These are phyloP conservation scores for Hycleus phaleratus DNA, from an alignment of 1,140 invertebrate genomes.

Conservation along the genomic window DNA sequence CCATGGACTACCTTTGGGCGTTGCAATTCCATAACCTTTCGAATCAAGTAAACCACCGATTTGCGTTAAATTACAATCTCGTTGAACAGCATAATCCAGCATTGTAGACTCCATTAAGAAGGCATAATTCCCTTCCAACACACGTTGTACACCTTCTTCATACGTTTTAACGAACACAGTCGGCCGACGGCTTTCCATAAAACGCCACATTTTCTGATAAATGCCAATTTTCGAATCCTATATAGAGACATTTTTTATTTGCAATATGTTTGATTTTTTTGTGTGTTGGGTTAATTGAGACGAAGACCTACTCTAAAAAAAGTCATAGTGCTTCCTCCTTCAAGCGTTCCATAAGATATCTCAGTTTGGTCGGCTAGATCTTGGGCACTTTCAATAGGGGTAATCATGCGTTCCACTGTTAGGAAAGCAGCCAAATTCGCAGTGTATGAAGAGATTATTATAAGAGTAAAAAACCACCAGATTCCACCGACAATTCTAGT, in stretches of 20 bases:
- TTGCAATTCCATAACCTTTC: conserved; percentile 74
- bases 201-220: conserved; percentile 83
- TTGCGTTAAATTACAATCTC: conserved; percentile 90
- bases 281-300: not conserved
- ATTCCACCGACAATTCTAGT: conserved; percentile 69
- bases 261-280: too few species aligned
- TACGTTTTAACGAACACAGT: conserved; percentile 66
- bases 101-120: conserved; percentile 94
- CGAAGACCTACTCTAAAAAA: conserved; percentile 69
- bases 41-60: conserved; percentile 76
- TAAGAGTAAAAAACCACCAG: conserved; percentile 88
- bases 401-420: conserved; percentile 78
- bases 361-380: conserved; percentile 77
- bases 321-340: conserved; percentile 71
- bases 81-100: conserved; percentile 80
- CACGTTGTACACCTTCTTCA: conserved; percentile 70
- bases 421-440: conserved; percentile 83
- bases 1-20: conserved; percentile 87
- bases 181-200: conserved; percentile 68
- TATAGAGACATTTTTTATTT: not conserved
- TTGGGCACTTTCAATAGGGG: conserved; percentile 77
- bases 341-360: conserved; percentile 73
- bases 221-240: conserved; percentile 79
- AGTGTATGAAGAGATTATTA: conserved; percentile 84
- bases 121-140: conserved; percentile 78